Percentiles rank a stretch among this genome's conserved stretches.
Conservation (phyloP, 2,113 vertebrate species). For the Phylloscopus trochiloides region DNA sequence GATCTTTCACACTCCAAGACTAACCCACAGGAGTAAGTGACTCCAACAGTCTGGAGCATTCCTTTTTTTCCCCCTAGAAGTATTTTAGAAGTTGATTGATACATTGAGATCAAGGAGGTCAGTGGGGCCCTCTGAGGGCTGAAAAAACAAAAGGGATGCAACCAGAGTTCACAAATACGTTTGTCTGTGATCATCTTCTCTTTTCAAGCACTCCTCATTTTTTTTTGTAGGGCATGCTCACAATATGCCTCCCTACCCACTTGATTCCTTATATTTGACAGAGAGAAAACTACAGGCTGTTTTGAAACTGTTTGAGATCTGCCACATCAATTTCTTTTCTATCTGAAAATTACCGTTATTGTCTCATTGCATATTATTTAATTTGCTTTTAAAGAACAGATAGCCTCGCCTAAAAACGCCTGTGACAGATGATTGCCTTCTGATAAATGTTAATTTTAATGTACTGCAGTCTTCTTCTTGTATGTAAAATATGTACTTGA, state of each 20-base stretch:
- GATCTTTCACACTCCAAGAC: neutral
- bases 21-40: neutral
- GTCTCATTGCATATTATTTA: neutral
- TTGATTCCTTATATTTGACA: neutral
- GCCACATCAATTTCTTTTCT: neutral
- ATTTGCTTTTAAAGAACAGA: neutral
- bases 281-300: neutral
- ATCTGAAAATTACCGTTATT: neutral
- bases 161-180: neutral
- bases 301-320: neutral
- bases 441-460: neutral
- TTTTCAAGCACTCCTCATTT: neutral
- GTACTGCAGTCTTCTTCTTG: neutral
- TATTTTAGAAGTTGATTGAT: neutral
- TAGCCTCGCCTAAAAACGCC: neutral
- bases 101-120: neutral
- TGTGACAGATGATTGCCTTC: neutral
- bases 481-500: neutral
- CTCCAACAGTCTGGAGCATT: neutral
- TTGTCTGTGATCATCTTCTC: neutral
- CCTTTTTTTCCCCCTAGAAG: rapidly evolving
- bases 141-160: neutral
- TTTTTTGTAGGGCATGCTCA: neutral
- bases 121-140: neutral
- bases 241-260: neutral